These are phyloP conservation scores for Dendrolimus punctatus DNA, from an alignment of 1,140 invertebrate genomes.

Conservation along the genomic window DNA sequence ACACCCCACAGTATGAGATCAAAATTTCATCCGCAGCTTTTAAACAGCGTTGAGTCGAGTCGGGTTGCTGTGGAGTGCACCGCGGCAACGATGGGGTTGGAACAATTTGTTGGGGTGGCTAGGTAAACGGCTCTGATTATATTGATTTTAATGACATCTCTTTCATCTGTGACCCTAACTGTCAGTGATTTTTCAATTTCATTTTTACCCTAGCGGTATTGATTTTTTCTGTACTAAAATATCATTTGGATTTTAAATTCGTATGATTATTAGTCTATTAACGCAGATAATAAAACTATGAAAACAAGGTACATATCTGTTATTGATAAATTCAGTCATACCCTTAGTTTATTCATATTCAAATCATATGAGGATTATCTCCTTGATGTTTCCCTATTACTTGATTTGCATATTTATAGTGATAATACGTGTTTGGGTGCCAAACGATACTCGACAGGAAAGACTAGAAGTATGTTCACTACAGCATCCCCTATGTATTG, in stretches of 20 bases:
- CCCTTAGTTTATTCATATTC: conserved; percentile 26
- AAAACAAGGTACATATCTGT: too few relatives aligned
- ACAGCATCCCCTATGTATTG: conserved; percentile 29
- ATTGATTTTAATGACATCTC: conserved; percentile 57
- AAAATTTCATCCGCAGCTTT: conserved; percentile 60
- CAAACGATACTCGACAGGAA: too few relatives aligned
- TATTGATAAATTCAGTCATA: too few relatives aligned
- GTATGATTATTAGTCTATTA: too few relatives aligned
- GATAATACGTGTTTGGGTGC: background rate
- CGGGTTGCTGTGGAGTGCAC: conserved; percentile 27
- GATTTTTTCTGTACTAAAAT: too few relatives aligned
- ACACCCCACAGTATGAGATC: conserved; percentile 42
- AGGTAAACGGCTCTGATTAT: conserved; percentile 56
- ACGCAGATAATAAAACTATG: too few relatives aligned
- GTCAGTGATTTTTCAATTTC: background rate
- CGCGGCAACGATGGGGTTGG: conserved; percentile 48
- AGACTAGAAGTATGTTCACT: conserved; percentile 13
- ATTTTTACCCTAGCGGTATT: too few relatives aligned
- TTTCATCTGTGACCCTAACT: conserved; percentile 12
- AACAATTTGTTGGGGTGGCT: conserved; percentile 55
- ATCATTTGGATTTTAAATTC: too few relatives aligned
- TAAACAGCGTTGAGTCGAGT: conserved; percentile 41
- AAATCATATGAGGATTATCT: conserved; percentile 33
- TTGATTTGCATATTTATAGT: conserved; percentile 38
- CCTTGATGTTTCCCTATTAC: conserved; percentile 26